Percentiles rank a stretch among this genome's conserved stretches.
phyloP scores from a whole-genome alignment of 2,113 vertebrate species.

The Trichechus manatus region DNA sequence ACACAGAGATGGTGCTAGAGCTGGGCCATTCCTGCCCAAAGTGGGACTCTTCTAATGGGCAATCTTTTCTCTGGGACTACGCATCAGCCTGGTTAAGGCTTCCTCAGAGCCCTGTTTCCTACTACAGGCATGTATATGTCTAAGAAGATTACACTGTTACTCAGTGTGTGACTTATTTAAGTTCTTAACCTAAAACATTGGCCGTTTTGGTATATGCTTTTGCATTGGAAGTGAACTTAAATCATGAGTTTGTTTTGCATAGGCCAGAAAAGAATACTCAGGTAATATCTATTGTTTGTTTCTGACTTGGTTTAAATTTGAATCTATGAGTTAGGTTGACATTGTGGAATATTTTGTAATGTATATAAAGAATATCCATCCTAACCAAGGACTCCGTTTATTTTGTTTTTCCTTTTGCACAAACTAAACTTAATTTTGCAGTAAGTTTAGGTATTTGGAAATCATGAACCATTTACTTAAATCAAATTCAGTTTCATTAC shows the following conservation, averaged over 20 bases:
- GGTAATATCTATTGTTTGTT: slow-evolving; percentile 16
- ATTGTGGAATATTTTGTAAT: slow-evolving; percentile 53
- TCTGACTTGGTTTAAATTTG: slow-evolving; percentile 26
- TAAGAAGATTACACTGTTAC: background rate
- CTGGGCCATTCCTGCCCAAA: background rate
- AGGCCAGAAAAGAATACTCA: background rate
- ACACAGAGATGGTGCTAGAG: background rate
- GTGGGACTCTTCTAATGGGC: background rate
- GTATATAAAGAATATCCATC: slow-evolving; percentile 49
- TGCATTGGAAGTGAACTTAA: background rate
- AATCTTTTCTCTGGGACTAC: background rate
- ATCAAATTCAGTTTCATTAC: slow-evolving; percentile 69
- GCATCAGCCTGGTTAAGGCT: background rate
- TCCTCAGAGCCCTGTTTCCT: background rate
- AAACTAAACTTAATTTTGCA: slow-evolving; percentile 63
- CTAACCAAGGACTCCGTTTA: slow-evolving; percentile 20
- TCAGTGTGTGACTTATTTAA: background rate
- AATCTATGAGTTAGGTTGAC: slow-evolving; percentile 54
- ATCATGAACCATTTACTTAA: slow-evolving; percentile 64
- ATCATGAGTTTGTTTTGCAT: background rate
- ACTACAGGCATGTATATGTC: background rate
- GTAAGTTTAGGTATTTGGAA: slow-evolving; percentile 25
- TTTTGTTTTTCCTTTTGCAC: slow-evolving; percentile 64
- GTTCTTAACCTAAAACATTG: slow-evolving; percentile 4
- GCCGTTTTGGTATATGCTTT: background rate